A percentile compares a stretch with the other conserved stretches of the same genome.
Evolutionary conservation across 2,113 vertebrate species (phyloP).

Genomic region (Canis aureus): DNA sequence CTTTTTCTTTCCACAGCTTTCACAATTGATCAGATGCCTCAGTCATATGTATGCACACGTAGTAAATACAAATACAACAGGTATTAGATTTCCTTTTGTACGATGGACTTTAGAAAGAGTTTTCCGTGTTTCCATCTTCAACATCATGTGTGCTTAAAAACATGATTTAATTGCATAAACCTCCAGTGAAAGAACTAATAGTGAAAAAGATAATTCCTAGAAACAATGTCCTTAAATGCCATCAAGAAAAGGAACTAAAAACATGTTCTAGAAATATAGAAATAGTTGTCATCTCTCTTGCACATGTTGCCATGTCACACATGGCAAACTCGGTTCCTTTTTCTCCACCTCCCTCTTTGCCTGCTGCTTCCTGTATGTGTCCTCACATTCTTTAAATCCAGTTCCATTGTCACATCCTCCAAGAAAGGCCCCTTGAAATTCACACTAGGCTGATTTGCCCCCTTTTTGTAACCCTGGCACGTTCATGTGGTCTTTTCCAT

Average conservation of each 20-base stretch:
- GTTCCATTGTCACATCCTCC: neutral
- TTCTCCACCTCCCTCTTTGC: neutral
- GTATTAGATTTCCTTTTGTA: neutral
- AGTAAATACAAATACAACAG: neutral
- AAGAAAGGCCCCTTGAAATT: neutral
- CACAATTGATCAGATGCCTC: neutral
- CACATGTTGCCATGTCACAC: neutral
- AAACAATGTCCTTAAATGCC: neutral
- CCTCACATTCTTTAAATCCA: neutral
- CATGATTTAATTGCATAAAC: neutral
- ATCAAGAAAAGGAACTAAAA: neutral
- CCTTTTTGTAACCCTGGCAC: neutral
- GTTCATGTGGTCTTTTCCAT: neutral
- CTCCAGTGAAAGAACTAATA: neutral
- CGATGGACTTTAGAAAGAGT: neutral
- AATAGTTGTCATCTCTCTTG: neutral
- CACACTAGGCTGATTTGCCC: neutral
- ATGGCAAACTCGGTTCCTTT: neutral
- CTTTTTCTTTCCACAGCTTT: neutral
- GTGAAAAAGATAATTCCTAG: neutral
- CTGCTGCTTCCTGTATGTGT: neutral
- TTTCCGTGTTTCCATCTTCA: neutral
- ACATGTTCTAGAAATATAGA: neutral
- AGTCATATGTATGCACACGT: no score
- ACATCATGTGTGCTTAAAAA: slow-evolving; percentile 21